Evolutionary conservation across 2,888 invertebrate species (phyloP), one percentile per base, ranked within the genome.

Genomic region (Notocelia uddmanniana): DNA sequence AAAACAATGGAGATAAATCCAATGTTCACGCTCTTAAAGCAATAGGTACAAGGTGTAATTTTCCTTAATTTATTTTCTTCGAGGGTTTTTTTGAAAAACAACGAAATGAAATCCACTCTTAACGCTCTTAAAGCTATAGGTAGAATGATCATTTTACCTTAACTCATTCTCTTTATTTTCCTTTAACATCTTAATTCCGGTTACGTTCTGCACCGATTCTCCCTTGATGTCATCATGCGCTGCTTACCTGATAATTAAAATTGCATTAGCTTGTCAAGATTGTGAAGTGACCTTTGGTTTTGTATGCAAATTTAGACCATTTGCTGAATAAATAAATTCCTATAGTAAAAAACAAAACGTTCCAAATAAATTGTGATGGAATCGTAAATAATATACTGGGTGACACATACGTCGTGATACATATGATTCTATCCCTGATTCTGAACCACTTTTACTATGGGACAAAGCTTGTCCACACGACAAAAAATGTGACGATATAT

Each of bases 211-310:
- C 69, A 23, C 69, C 48, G 63, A 48, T 48, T 57, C 55, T 3
- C 0, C 37, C 69, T 59, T 69, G 15, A 63, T 50, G 63, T 63
- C 69, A 31, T 69, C 69, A 69, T 63, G 69, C 63, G 55, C 69
- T 69, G 63, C 69, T 69, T 63, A 52, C 69, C 48, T 31, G 62
- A 63, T 69, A 63, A 63, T 69, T 69, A 63, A 57, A 69, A 55
- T 57, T 69, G 23, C 62, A 57, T 69, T 63, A 69, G 31, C 23
- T 60, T 55, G 57, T 69, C 62, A 69, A 63, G 69, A 69, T 62
- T 34, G 10, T 55, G 11, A 3, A 23, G 26, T 34, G 5, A 13
- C n/a, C 21, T 54, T n/a, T 41, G 9, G 31, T 64, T 64, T 64
- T 37, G 15, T 64, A 54, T 37, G 52, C 34, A 11, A 37, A 64